Evolutionary conservation across 1,140 invertebrate genomes (phyloP).

Genomic region (Drosophila micromelanica): DNA sequence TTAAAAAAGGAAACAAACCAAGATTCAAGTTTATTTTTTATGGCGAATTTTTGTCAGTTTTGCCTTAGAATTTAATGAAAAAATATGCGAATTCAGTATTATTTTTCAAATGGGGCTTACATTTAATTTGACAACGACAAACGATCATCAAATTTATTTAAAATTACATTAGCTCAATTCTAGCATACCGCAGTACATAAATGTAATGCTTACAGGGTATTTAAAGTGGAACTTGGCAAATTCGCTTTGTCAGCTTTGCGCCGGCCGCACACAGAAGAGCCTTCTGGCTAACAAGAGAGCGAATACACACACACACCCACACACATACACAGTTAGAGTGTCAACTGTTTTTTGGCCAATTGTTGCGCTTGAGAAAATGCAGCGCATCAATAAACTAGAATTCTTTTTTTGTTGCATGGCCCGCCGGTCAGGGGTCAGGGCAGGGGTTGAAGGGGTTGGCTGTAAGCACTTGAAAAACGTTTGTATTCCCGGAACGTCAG

Average conservation of each 20-base stretch:
- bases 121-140: no score
- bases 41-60: no score
- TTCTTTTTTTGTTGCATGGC: slow-evolving; percentile 12
- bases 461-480: not conserved
- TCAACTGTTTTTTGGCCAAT: slow-evolving; percentile 38
- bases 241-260: slow-evolving; percentile 44
- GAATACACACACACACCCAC: not conserved
- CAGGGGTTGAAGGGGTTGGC: not conserved
- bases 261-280: slow-evolving; percentile 19
- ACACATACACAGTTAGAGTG: slow-evolving; percentile 5
- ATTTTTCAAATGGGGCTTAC: no score
- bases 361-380: slow-evolving; percentile 45
- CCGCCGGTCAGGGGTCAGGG: slow-evolving; percentile 1
- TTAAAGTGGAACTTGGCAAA: slow-evolving; percentile 30
- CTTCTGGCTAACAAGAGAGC: slow-evolving; percentile 29
- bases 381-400: slow-evolving; percentile 40
- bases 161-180: no score
- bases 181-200: no score
- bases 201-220: slow-evolving; percentile 19
- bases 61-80: no score
- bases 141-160: no score
- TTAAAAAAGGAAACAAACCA: no score
- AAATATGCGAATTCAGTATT: no score
- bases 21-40: no score
- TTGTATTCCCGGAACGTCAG: slow-evolving; percentile 42